Base-by-base conservation (phyloP, 2,797 vertebrate species). In the Sphenodon punctatus region DNA sequence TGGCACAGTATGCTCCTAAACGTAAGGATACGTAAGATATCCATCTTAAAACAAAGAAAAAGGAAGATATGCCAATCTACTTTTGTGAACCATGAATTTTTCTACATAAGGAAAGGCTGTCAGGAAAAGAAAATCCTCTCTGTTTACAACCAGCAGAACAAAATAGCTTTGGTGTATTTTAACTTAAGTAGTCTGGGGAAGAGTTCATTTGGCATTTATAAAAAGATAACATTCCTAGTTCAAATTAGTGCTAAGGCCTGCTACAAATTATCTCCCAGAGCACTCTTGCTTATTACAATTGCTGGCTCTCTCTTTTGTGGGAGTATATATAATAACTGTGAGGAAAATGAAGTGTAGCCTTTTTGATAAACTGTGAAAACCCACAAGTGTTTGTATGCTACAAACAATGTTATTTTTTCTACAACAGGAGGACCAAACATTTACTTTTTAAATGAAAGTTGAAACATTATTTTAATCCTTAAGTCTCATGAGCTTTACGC, bases 261-360 rank as follows among this genome's bases (percentile, higher is more conserved):
- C 63, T 20, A 80, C 70, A 88, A 90, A 71, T 39, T 20, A 64
- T 23, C 25, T 81, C 75, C 69, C 23, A 48, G 32, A 56, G 56
- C 0, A 5, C 36, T 84, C 58, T 38, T 20, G 30, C 6, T 72
- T 79, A 53, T 67, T 75, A 73, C 46, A 55, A 11, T 15, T 38
- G 61, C 39, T 82, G 5, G 63, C 82, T 32, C 64, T 72, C 53
- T 34, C 19, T 75, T 79, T 39, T 75, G 20, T 23, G 4, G 14
- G 16, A 12, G 25, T 11, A 8, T 84, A 86, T 90, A 71, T 68
- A 71, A 87, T 30, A 60, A 72, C 66, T 60, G 43, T 39, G 68
- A 82, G 84, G 70, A 10, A 25, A 92, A 88, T 22, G 80, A 43
- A 88, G 69, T n/a, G 27, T 58, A 83, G 58, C 45, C 48, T 70